Percentiles rank a stretch among this genome's conserved stretches.
These are phyloP conservation scores for Lagopus leucura DNA, from an alignment of 2,113 vertebrate species.

Conservation along the genomic window DNA sequence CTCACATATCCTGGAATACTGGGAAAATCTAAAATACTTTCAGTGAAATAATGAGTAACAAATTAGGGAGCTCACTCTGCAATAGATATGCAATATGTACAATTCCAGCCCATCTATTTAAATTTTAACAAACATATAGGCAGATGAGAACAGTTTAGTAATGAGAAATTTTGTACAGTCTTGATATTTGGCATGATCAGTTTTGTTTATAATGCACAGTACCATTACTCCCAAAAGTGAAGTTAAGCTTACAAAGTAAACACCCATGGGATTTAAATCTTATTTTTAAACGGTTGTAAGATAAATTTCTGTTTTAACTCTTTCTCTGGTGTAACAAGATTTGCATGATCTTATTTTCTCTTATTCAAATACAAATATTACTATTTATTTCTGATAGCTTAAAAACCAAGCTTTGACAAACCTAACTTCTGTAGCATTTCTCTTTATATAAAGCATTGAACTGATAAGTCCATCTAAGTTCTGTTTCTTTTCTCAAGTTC, in stretches of 20 bases:
- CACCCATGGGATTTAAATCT: not conserved
- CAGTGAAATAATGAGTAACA: not conserved
- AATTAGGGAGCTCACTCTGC: not conserved
- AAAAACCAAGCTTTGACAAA: not conserved
- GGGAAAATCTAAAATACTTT: not conserved
- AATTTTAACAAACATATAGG: not conserved
- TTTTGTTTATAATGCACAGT: not conserved
- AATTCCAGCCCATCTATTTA: not conserved
- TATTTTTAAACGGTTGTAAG: not conserved
- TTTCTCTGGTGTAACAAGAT: not conserved
- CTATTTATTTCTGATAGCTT: not conserved
- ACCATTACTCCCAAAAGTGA: not conserved
- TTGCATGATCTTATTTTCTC: not conserved
- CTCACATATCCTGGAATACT: too few species aligned
- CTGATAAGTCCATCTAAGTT: not conserved
- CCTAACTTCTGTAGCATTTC: not conserved
- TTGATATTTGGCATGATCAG: not conserved
- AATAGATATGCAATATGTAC: not conserved
- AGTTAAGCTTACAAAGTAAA: not conserved
- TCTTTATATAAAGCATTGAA: not conserved
- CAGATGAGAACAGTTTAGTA: not conserved
- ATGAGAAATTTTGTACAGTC: not conserved
- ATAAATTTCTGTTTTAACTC: not conserved
- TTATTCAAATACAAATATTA: not conserved
- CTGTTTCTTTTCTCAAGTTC: not conserved